Conservation (phyloP, 2,888 invertebrate species). For the Didymodactylos carnosus region DNA sequence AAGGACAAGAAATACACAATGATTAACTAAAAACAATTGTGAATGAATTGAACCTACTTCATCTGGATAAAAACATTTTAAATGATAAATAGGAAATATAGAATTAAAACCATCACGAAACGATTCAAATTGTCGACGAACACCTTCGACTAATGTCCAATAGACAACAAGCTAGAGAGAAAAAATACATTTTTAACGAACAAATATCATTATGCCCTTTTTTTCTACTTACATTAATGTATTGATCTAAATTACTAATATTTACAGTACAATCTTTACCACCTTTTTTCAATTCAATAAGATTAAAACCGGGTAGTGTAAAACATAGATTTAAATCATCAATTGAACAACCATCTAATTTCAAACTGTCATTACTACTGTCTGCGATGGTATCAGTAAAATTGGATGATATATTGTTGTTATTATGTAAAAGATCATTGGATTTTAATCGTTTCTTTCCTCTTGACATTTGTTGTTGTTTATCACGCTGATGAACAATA, state of each 20-base stretch:
- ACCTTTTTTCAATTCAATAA: slow-evolving; percentile 70
- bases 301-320: slow-evolving; percentile 66
- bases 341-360: slow-evolving; percentile 28
- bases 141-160: slow-evolving; percentile 85
- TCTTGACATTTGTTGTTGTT: neutral
- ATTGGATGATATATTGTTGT: neutral
- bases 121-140: slow-evolving; percentile 86
- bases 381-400: too few species aligned
- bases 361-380: neutral
- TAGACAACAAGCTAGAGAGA: slow-evolving; percentile 55
- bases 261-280: slow-evolving; percentile 72
- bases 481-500: neutral
- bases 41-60: slow-evolving; percentile 39
- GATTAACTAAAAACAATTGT: neutral
- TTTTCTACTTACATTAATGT: slow-evolving; percentile 40
- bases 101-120: slow-evolving; percentile 90
- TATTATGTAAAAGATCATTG: neutral
- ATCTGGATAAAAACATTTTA: slow-evolving; percentile 77
- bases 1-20: neutral
- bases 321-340: slow-evolving; percentile 79
- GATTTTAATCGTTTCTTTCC: neutral
- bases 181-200: too few species aligned
- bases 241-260: slow-evolving; percentile 77
- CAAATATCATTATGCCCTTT: neutral
- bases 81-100: slow-evolving; percentile 67